These are phyloP conservation scores for Gymnocypris eckloni DNA, from an alignment of 2,797 vertebrate species.

Conservation along the genomic window DNA sequence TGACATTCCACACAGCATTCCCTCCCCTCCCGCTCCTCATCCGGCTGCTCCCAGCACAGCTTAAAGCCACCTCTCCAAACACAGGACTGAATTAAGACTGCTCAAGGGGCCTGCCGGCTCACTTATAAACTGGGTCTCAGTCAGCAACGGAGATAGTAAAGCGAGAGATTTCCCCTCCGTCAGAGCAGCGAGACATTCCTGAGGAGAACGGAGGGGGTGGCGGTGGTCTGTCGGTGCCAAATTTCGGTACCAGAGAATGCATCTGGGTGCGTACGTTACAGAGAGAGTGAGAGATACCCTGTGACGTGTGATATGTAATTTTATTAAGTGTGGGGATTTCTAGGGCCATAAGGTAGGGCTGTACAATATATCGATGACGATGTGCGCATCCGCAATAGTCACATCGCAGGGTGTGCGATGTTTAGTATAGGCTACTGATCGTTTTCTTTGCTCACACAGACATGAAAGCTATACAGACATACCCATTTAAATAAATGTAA, in stretches of 20 bases:
- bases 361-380: too few species aligned
- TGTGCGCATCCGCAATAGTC: too few species aligned
- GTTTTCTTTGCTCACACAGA: too few species aligned
- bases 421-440: too few species aligned
- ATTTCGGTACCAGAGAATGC: neutral
- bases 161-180: neutral
- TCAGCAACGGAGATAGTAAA: conserved; percentile 23
- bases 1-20: conserved; percentile 68
- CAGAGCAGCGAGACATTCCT: conserved; percentile 18
- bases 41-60: conserved; percentile 32
- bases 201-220: conserved; percentile 5
- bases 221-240: neutral
- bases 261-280: neutral
- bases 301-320: neutral
- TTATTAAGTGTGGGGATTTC: neutral
- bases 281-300: neutral
- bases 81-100: conserved; percentile 32
- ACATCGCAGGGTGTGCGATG: too few species aligned
- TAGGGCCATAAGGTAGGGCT: neutral
- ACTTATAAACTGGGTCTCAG: conserved; percentile 24
- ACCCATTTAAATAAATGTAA: too few species aligned
- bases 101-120: conserved; percentile 3
- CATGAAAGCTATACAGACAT: too few species aligned
- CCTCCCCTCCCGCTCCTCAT: conserved; percentile 2
- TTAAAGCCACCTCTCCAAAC: conserved; percentile 37